Conservation (phyloP, 2,113 vertebrate species). For the Pelmatolapia mariae region DNA sequence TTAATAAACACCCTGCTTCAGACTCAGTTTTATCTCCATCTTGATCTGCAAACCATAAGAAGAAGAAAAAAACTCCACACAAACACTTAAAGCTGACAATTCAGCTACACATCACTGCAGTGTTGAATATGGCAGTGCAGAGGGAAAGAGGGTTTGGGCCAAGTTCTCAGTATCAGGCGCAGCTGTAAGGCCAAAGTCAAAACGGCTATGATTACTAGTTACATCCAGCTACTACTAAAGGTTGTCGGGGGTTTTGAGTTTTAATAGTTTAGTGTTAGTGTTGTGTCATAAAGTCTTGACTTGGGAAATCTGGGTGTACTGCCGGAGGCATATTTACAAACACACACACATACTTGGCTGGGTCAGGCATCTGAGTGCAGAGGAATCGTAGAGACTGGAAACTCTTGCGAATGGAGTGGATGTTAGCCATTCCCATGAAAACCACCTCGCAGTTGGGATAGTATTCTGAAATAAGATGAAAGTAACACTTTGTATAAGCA, state of each 20-base stretch:
- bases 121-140: not conserved
- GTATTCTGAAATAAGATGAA: constrained; percentile 78
- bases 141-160: constrained; percentile 8
- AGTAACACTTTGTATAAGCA: not conserved
- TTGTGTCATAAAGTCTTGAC: not conserved
- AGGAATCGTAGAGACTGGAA: constrained; percentile 94
- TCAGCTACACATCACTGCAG: constrained; percentile 12
- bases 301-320: not conserved
- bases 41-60: not conserved
- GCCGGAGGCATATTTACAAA: not conserved
- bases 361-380: constrained; percentile 96
- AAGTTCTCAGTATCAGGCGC: constrained; percentile 29
- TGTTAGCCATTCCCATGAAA: constrained; percentile 99
- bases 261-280: not conserved
- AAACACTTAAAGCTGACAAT: not conserved
- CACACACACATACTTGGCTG: constrained; percentile 85
- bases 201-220: constrained; percentile 28
- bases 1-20: not conserved
- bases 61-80: fast-evolving
- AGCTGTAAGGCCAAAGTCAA: constrained; percentile 29
- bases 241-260: not conserved
- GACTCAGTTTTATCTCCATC: not conserved
- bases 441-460: constrained; percentile 98
- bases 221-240: not conserved
- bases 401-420: constrained; percentile 97